Evolutionary conservation across 2,888 invertebrate genomes (phyloP).

Genomic region (Drosophila rellima): DNA sequence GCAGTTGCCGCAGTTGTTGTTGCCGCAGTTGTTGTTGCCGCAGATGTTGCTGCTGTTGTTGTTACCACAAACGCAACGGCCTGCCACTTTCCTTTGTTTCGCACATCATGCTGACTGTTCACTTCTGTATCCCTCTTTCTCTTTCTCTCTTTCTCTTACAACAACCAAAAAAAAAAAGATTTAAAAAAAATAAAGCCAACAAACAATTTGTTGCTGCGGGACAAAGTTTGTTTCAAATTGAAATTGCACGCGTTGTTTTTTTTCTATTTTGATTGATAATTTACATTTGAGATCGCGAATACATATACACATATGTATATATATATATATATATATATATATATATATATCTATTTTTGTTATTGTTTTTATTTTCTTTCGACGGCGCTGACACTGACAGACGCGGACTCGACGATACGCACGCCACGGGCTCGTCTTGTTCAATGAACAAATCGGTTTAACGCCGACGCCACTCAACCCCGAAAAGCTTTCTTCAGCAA

Average conservation of each 20-base stretch:
- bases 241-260: conserved; percentile 4
- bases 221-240: conserved; percentile 27
- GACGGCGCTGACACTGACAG: background rate
- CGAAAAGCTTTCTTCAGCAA: conserved; percentile 32
- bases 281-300: background rate
- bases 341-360: conserved; percentile 7
- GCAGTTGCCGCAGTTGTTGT: conserved; percentile 21
- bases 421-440: conserved; percentile 74
- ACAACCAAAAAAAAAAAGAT: conserved; percentile 12
- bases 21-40: conserved; percentile 12
- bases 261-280: background rate
- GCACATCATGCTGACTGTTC: conserved; percentile 56
- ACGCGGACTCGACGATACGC: conserved; percentile 63
- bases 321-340: conserved; percentile 3
- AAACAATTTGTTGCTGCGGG: conserved; percentile 13
- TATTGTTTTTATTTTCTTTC: conserved; percentile 27
- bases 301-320: no score
- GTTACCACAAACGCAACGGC: conserved; percentile 58
- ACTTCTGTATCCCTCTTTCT: conserved; percentile 29
- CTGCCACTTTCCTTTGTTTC: conserved; percentile 76
- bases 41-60: conserved; percentile 32
- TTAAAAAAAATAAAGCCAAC: conserved; percentile 19
- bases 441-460: conserved; percentile 76
- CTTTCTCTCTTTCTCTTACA: conserved; percentile 30
- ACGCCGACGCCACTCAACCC: conserved; percentile 50